phyloP scores from a whole-genome alignment of 2,888 invertebrate genomes.

The Drosophila sordidula region DNA sequence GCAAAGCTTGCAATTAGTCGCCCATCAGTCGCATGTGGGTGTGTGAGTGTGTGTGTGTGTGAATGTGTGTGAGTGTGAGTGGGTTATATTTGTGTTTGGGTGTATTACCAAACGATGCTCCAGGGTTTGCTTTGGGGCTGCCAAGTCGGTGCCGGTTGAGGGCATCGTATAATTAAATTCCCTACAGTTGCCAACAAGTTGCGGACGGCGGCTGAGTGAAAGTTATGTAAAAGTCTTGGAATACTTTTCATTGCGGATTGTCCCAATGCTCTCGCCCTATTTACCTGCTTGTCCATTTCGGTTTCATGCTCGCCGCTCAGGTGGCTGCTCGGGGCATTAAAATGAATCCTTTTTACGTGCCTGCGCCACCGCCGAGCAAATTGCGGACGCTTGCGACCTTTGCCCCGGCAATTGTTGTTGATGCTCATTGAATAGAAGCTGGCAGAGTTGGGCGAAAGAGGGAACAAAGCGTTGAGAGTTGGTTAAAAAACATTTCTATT shows the following conservation, averaged over 20 bases:
- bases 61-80: constrained; percentile 6
- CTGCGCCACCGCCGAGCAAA: constrained; percentile 28
- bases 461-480: not conserved
- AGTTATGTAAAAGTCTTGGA: constrained; percentile 46
- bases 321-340: constrained; percentile 53
- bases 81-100: constrained; percentile 3
- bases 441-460: not conserved
- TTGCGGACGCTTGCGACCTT: constrained; percentile 21
- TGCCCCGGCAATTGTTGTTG: constrained; percentile 46
- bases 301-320: constrained; percentile 32
- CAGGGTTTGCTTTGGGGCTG: constrained; percentile 37
- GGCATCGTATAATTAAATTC: constrained; percentile 50
- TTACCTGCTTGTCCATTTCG: constrained; percentile 39
- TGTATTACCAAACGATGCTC: constrained; percentile 40
- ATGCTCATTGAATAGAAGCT: constrained; percentile 50
- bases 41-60: constrained; percentile 19
- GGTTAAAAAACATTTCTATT: constrained; percentile 31
- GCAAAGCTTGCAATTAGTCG: constrained; percentile 74
- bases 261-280: constrained; percentile 22
- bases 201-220: constrained; percentile 22
- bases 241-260: constrained; percentile 7
- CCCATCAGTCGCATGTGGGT: constrained; percentile 51
- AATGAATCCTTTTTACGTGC: constrained; percentile 72
- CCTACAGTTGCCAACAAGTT: constrained; percentile 44
- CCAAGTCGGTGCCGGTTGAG: constrained; percentile 22